Evolutionary conservation across 2,888 invertebrate genomes (phyloP), one percentile per base, ranked within the genome.

Genomic region (Omphaloscelis lunosa): DNA sequence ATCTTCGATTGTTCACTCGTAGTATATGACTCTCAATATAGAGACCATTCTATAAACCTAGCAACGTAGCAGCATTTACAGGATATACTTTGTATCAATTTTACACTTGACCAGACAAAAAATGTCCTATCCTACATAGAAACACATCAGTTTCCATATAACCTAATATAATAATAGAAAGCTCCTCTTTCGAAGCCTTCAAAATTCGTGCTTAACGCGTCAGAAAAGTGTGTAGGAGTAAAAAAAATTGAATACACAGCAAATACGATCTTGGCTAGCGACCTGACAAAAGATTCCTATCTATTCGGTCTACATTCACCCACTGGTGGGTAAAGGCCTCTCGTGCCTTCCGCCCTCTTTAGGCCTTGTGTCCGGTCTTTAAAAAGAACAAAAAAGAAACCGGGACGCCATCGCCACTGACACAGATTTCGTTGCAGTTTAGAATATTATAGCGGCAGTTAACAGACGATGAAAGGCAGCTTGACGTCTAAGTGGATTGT

Each of bases 401-500:
- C 68, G 65, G 82, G 78, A 70, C 72, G 69, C 72, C 63, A 61
- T 58, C 70, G 69, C 72, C 63, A 51, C 62, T 86, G 83, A 82
- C 84, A 86, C 78, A 78, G 82, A 75, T 84, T 72, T 75, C 53
- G 45, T 62, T 74, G 74, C 61, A 66, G 74, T 75, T 82, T 71
- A 74, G 67, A 85, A 83, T 84, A 79, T 79, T 77, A 63, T 63
- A 81, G 66, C 39, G 39, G 39, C 51, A 61, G 59, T 48, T 67
- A 70, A 61, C 65, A 70, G 63, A 48, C 69, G 76, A 73, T 79
- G 68, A 70, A 81, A 78, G 72, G 29, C 66, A 67, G 70, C 27
- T 78, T 82, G 80, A 83, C 80, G 77, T 87, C 82, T 80, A 67
- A 75, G 65, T 79, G 75, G 82, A 82, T 80, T 79, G 77, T 75